Evolutionary conservation across 2,888 invertebrate genomes (phyloP), one percentile per base, ranked within the genome.

Genomic region (Erebia palarica): DNA sequence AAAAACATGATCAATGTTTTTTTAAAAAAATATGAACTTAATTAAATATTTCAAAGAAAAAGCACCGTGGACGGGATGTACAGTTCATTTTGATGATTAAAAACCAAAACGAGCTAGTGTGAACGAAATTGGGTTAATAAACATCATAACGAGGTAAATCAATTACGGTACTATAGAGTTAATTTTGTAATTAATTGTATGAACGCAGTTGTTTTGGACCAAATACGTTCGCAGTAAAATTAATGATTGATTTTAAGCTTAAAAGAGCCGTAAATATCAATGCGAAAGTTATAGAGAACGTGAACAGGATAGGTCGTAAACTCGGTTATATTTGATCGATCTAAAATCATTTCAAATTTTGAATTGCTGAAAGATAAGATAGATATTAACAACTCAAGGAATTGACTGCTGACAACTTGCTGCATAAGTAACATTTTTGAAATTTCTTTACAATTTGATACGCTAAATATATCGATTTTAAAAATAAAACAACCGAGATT

Each of bases 221-320:
- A 47, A 60, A 44, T 44, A 63, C 60, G 14, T 44, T 44, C 9
- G 51, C 18, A 53, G 1, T 68, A 65, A 61, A 64, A 42, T 64
- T n/a, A 57, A 65, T 58, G 63, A 57, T 64, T 64, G 58, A 47
- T 69, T 64, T 65, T 55, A 70, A 60, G 42, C 27, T 42, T 57
- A 47, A 63, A 36, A 47, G 44, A 60, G 47, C 42, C 42, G 47
- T 47, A 59, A 47, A 47, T n/a, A 55, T 53, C 51, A 65, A 60
- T 60, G 9, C 42, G 53, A 70, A 66, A 70, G 27, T 66, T 55
- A 53, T 47, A 8, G 18, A 42, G n/a, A 66, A 49, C 27, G 63
- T 47, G n/a, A 57, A 63, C 49, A 47, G 10, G 58, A 65, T 44
- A 47, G 36, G 59, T 65, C 69, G 65, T 69, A 66, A 70, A 66